Evolutionary conservation across 1,140 invertebrate genomes (phyloP).

Genomic region (Rhyacophila brunnea): DNA sequence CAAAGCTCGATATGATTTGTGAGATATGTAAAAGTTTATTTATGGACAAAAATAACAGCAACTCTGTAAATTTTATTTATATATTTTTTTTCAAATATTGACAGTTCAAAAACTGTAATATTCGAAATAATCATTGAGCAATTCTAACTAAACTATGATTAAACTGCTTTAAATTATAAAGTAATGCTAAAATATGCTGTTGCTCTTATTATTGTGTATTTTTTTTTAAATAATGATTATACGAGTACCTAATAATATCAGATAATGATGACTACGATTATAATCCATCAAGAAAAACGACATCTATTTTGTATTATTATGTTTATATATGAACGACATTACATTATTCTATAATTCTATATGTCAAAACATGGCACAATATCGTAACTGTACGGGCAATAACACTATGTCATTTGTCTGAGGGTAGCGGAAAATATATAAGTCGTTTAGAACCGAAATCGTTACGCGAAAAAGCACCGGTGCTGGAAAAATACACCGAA

Average conservation of each 20-base stretch:
- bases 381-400: constrained; percentile 30
- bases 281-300: constrained; percentile 21
- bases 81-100: not conserved
- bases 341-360: constrained; percentile 22
- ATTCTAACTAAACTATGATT: too few species aligned
- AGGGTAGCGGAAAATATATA: constrained; percentile 22
- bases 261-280: constrained; percentile 6
- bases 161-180: too few species aligned
- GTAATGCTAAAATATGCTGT: too few species aligned
- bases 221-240: too few species aligned
- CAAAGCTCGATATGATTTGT: constrained; percentile 34
- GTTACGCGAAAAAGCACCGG: constrained; percentile 5
- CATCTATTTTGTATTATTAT: constrained; percentile 4
- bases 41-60: not conserved
- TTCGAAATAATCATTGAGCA: constrained; percentile 2
- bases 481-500: constrained; percentile 8
- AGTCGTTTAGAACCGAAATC: constrained; percentile 17
- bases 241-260: constrained; percentile 18
- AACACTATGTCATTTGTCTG: constrained; percentile 30
- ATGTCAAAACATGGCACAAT: constrained; percentile 34
- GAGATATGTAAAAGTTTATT: constrained; percentile 18
- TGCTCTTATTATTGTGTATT: too few species aligned
- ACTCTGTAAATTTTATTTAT: not conserved
- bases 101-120: not conserved
- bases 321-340: constrained; percentile 15